Base-by-base conservation (phyloP, 2,797 vertebrate genomes). In the Salarias fasciatus region DNA sequence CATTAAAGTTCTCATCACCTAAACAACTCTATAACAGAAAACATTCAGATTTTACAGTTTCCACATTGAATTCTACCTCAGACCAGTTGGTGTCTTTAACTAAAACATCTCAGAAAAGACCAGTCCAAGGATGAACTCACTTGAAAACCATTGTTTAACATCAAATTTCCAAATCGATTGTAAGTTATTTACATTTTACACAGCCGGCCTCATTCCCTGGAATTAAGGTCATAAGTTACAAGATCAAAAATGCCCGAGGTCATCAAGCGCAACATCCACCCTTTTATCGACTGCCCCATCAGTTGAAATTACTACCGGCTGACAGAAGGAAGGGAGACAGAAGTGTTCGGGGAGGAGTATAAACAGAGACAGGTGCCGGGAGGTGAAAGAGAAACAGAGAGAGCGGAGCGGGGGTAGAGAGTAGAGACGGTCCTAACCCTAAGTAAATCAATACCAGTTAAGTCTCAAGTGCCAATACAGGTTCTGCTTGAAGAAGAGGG, bases 391-490 rank as follows among this genome's bases (percentile, higher is more conserved):
- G 73, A 80, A 76, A 64, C 77, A 74, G 55, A 36, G 31, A 55
- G 42, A 54, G 69, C 12, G 9, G 38, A 18, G 69, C 38, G 48
- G 38, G 57, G 63, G 71, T 66, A 63, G 58, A 29, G 63, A 62
- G 50, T 49, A 60, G 55, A 78, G 76, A 73, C 58, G 52, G 80
- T 81, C 85, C 84, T 82, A 89, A 88, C 86, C 87, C 83, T 75
- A 76, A 74, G 83, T 83, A 82, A 92, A 92, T 93, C 89, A 77
- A 93, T 93, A 88, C 50, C 80, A 63, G 87, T 89, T 91, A 88
- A 90, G 84, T 82, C 86, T 86, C 75, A 80, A 91, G 88, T 91
- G 91, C 90, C 90, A 88, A 89, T 91, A 87, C 83, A 82, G 85
- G 86, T 92, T 91, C 78, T 82, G 84, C 83, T 85, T 49, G 80